A percentile compares a stretch with the other conserved stretches of the same genome.
phyloP scores from a whole-genome alignment of 2,888 invertebrate species.

The Galerucella pusilla region DNA sequence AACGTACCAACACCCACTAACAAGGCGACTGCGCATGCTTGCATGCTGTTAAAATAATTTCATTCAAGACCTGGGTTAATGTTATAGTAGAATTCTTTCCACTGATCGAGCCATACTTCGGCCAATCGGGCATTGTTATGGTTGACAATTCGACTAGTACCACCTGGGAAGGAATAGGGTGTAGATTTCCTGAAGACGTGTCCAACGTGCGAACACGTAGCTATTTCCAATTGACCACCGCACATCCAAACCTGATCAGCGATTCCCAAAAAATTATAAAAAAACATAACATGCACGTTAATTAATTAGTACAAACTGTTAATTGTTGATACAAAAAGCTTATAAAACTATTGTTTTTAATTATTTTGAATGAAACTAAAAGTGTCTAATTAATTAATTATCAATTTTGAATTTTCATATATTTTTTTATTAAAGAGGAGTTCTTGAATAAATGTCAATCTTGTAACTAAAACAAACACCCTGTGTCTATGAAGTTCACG shows the following conservation, averaged over 20 bases:
- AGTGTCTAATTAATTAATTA: no score
- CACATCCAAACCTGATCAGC: constrained; percentile 93
- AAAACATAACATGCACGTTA: constrained; percentile 25
- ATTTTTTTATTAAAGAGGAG: no score
- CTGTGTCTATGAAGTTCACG: constrained; percentile 27
- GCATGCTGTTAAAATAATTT: constrained; percentile 38
- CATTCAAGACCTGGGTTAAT: constrained; percentile 88
- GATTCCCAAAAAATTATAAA: background rate
- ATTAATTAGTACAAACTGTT: constrained; percentile 22
- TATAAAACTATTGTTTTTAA: no score
- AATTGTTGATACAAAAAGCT: background rate
- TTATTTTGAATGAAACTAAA: no score
- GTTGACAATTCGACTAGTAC: constrained; percentile 96
- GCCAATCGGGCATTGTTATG: constrained; percentile 99
- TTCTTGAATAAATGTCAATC: background rate
- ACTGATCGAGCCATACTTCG: constrained; percentile 99
- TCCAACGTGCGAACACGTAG: constrained; percentile 94
- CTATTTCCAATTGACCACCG: constrained; percentile 93
- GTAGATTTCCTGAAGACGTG: constrained; percentile 98
- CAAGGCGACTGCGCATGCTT: constrained; percentile 11
- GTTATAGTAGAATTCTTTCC: constrained; percentile 99
- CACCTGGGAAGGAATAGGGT: constrained; percentile 98
- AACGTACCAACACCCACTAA: background rate
- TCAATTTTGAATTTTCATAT: no score
- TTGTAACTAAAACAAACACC: constrained; percentile 23